Percentiles rank a stretch among this genome's conserved stretches.
Evolutionary conservation across 2,888 invertebrate species (phyloP).

Genomic region (Yponomeuta cagnagella): DNA sequence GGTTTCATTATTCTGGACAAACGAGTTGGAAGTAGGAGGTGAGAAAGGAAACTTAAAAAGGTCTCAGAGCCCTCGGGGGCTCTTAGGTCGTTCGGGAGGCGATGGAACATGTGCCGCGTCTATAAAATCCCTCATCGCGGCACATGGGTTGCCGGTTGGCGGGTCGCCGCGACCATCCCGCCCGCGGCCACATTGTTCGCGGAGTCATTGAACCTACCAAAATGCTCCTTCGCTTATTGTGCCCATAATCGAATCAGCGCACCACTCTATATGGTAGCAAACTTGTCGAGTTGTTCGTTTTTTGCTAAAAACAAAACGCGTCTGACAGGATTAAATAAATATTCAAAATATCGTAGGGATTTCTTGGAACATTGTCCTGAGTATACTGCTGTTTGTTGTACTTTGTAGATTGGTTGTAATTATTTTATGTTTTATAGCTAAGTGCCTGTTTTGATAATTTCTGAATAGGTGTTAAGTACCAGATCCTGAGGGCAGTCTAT

Average conservation of each 20-base stretch:
- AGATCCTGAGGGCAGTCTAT: no score
- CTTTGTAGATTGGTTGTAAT: not conserved
- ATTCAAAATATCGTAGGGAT: slow-evolving; percentile 30
- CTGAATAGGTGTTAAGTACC: no score
- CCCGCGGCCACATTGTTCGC: slow-evolving; percentile 36
- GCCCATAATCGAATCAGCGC: slow-evolving; percentile 69
- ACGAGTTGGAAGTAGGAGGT: slow-evolving; percentile 4
- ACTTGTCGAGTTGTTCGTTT: slow-evolving; percentile 50
- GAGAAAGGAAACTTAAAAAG: not conserved
- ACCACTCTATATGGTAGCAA: slow-evolving; percentile 63
- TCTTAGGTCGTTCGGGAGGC: not conserved
- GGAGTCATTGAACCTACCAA: slow-evolving; percentile 71
- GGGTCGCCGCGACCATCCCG: slow-evolving; percentile 38
- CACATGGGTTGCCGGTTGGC: slow-evolving; percentile 50
- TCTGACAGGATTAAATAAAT: slow-evolving; percentile 37
- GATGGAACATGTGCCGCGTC: slow-evolving; percentile 45
- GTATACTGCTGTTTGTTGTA: not conserved
- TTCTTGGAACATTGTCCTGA: slow-evolving; percentile 27
- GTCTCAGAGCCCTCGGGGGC: slow-evolving; percentile 3
- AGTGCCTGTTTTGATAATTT: no score
- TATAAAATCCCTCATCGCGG: slow-evolving; percentile 56
- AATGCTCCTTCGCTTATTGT: slow-evolving; percentile 68
- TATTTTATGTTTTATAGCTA: not conserved
- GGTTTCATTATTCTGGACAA: not conserved
- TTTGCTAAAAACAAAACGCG: slow-evolving; percentile 52